A percentile compares a stretch with the other conserved stretches of the same genome.
Conservation (phyloP, 35 echinoderm and acorn worm genomes). For the Antedon bifida region DNA sequence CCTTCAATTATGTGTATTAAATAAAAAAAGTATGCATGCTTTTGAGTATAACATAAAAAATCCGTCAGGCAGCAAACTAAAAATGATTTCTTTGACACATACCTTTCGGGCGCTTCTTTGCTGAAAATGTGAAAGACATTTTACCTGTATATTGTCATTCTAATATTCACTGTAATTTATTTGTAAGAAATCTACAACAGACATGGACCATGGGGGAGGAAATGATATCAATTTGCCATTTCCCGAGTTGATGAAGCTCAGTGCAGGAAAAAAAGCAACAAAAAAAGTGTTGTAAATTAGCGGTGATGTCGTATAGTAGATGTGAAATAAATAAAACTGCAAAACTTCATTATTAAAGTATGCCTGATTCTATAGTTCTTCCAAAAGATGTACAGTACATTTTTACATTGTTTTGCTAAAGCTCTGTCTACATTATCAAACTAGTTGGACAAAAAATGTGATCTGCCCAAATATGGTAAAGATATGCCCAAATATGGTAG, state of each 20-base stretch:
- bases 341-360: no score
- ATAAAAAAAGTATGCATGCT: background rate
- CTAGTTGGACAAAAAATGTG: no score
- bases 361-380: no score
- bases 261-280: background rate
- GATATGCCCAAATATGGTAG: no score
- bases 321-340: no score
- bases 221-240: background rate
- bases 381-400: no score
- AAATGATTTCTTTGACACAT: background rate
- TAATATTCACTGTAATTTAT: background rate
- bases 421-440: no score
- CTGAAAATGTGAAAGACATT: background rate
- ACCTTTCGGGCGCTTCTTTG: background rate
- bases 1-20: background rate
- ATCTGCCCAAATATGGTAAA: no score
- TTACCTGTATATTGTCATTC: background rate
- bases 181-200: background rate
- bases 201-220: background rate
- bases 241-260: background rate
- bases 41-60: background rate
- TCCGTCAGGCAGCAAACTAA: background rate
- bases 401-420: no score
- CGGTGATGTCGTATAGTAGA: no score
- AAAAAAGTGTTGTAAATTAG: background rate